Conservation (phyloP, 2,888 invertebrate genomes). For the Drosophila stalkeri region DNA sequence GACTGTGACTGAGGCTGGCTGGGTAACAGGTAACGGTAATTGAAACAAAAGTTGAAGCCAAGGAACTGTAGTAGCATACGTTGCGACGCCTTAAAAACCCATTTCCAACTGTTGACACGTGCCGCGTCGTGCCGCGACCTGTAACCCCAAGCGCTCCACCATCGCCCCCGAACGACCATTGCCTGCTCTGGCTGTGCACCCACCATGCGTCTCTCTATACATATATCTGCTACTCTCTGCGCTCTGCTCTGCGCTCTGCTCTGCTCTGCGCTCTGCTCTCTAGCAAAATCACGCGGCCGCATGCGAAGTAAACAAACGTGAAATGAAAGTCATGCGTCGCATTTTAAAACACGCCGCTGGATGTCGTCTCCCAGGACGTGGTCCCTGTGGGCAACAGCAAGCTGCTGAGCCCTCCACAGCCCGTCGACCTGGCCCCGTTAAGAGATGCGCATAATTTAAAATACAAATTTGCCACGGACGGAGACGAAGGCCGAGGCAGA, state of each 20-base stretch:
- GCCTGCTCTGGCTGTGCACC: too few species aligned
- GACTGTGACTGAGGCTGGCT: not conserved
- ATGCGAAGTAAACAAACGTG: constrained; percentile 78
- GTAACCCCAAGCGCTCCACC: constrained; percentile 35
- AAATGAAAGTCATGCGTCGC: constrained; percentile 79
- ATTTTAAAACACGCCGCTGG: constrained; percentile 65
- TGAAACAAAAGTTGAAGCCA: constrained; percentile 76
- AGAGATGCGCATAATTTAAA: constrained; percentile 78
- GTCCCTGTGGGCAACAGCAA: constrained; percentile 13
- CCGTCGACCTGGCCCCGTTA: constrained; percentile 19
- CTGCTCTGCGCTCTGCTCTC: not conserved
- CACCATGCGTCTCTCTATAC: not conserved
- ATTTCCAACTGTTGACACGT: constrained; percentile 80
- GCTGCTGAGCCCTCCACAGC: not conserved
- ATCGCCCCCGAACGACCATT: not conserved
- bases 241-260: not conserved
- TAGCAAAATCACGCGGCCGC: constrained; percentile 73
- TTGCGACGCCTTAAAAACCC: constrained; percentile 78
- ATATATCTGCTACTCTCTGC: too few species aligned
- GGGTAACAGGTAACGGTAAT: constrained; percentile 75
- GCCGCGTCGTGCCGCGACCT: constrained; percentile 64
- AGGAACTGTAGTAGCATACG: constrained; percentile 74
- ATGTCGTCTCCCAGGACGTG: constrained; percentile 59
- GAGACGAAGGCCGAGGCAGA: not conserved
- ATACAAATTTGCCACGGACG: constrained; percentile 66